Evolutionary conservation across 2,113 vertebrate genomes (phyloP), one percentile per base, ranked within the genome.

Genomic region (Uria aalge): DNA sequence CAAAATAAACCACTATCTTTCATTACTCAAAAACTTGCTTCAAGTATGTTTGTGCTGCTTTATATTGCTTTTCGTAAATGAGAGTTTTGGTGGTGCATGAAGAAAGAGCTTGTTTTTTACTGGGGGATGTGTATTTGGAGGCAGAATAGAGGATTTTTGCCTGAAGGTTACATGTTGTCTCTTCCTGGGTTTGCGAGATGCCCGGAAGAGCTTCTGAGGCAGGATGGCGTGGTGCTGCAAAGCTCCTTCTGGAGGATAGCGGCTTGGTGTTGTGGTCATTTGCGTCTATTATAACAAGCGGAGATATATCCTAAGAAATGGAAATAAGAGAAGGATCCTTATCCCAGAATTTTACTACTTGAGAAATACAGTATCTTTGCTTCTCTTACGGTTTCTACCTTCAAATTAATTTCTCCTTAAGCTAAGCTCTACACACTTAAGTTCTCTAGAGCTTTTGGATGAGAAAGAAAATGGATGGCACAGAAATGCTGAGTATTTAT

Each of bases 221-320:
- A 17, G 45, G 22, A 19, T 12, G 41, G 53, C 19, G 59, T 9
- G 34, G 26, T 24, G 74, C 50, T 36, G 86, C 78, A 45, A 29
- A 53, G 43, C 91, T 84, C 24, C 83, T 62, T 40, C 26, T 15
- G 12, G 45, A 74, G 59, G 7, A 73, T 15, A 48, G 68, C 1
- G 1, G 38, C 40, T 6, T 60, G 29, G 2, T 59, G 26, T 0
- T 43, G 63, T 3, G 4, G 34, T 67, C 50, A 8, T 29, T 40
- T 1, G 11, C 14, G 23, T 68, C 48, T 52, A 0, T 30, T 30
- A 3, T 3, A 12, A 16, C 1, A 22, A 55, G 8, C 15, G 18
- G 9, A 34, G 53, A 59, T 57, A 27, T 26, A 26, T 1, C 0
- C 6, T 57, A 40, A 40, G 15, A 34, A 5, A 30, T 17, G 20